phyloP scores from a whole-genome alignment of 2,113 vertebrate species.

The Catagonus wagneri region DNA sequence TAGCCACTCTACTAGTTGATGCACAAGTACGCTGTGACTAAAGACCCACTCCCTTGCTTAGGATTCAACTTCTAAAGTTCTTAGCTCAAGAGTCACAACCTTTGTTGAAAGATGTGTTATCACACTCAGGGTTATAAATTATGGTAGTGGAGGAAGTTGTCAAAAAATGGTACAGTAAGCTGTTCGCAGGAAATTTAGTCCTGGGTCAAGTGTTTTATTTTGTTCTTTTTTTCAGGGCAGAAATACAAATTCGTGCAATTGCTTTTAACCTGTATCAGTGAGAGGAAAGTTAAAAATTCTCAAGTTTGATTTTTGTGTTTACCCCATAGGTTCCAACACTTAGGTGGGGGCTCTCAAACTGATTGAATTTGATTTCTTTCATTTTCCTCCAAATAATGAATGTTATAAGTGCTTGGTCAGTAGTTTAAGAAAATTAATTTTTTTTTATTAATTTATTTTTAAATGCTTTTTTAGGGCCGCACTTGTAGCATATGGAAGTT shows the following conservation, averaged over 20 bases:
- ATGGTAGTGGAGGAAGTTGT: slow-evolving; percentile 7
- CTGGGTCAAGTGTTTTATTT: slow-evolving; percentile 11
- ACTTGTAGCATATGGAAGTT: too few species aligned
- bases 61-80: slow-evolving; percentile 53
- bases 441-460: too few species aligned
- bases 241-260: slow-evolving; percentile 72
- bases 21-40: not conserved
- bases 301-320: slow-evolving; percentile 77
- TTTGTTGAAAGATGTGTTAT: slow-evolving; percentile 62
- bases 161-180: slow-evolving; percentile 50
- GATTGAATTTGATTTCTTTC: slow-evolving; percentile 75
- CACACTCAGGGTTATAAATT: slow-evolving; percentile 58
- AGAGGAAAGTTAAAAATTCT: slow-evolving; percentile 72
- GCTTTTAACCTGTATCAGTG: slow-evolving; percentile 68
- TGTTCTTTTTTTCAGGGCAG: not conserved
- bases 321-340: slow-evolving; percentile 63
- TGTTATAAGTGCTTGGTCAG: slow-evolving; percentile 71
- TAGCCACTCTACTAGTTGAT: not conserved
- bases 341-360: slow-evolving; percentile 67
- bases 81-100: not conserved
- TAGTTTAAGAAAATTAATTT: slow-evolving; percentile 76
- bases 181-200: slow-evolving; percentile 63
- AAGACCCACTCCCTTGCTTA: not conserved
- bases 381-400: slow-evolving; percentile 74
- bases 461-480: too few species aligned